Base-by-base conservation (phyloP, 2,888 invertebrate genomes). In the Troides helena region DNA sequence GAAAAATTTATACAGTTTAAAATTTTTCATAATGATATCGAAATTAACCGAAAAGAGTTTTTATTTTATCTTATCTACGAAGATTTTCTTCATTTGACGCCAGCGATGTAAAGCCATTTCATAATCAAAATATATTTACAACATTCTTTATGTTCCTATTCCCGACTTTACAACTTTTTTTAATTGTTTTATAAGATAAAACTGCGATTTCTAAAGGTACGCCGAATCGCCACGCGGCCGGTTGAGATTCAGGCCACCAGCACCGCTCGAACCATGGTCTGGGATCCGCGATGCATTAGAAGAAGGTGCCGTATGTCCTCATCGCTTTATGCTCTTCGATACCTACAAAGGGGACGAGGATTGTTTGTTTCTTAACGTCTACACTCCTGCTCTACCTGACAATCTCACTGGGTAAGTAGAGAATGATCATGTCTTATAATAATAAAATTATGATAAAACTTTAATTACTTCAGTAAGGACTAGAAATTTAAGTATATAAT, bases 281-380 rank as follows among this genome's bases (percentile, higher is more conserved):
- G 95, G 95, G 0, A 87, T 95, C 1, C 92, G 95, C 69, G 95
- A 96, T 81, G 96, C 96, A 0, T 89, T 95, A 2, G 93, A 94
- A 60, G 95, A 95, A 77, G 94, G 95, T 7, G 93, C 95, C n/a
- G 94, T 94, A 17, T 96, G 96, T 78, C 95, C 95, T 0, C 96
- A 96, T 80, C 89, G 94, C 75, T 94, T 94, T 81, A 92, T 94
- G 93, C 88, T 96, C 80, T 90, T 95, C 87, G 95, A 95, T 78
- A 94, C 94, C 1, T 94, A 94, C 76, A 94, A 94, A 77, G 94
- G 94, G 0, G 93, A 94, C 69, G 94, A 94, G 76, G 95, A 95
- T 79, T 96, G 96, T 76, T 92, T 96, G 30, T 95, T 94, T 79
- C 85, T 96, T 25, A 96, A 96, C 76, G 95, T 96, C 0, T 96